Conservation (phyloP, 2,797 vertebrate species). For the Girardinus metallicus region DNA sequence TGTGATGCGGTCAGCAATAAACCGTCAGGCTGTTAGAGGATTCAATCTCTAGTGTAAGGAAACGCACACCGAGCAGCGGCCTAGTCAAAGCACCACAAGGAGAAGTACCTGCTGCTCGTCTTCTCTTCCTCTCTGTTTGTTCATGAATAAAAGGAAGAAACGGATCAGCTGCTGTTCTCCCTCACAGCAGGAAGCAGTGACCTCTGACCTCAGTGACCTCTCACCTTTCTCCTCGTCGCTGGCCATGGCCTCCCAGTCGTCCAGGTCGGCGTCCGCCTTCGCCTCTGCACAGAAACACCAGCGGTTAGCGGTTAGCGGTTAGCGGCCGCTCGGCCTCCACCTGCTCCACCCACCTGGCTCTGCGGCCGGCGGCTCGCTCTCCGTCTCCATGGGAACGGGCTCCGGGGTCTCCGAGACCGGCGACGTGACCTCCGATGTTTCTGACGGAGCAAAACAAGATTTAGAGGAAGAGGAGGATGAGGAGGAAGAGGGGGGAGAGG, state of each 20-base stretch:
- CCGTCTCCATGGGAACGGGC: constrained; percentile 55
- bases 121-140: constrained; percentile 18
- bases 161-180: background rate
- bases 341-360: constrained; percentile 62
- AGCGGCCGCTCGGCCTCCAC: too few relatives aligned
- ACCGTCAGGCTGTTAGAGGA: background rate
- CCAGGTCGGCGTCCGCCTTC: constrained; percentile 63
- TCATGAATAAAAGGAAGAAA: constrained; percentile 14
- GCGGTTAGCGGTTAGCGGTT: background rate
- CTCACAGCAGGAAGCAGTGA: background rate
- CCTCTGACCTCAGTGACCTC: constrained; percentile 47
- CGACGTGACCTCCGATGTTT: constrained; percentile 71
- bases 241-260: constrained; percentile 78
- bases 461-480: background rate
- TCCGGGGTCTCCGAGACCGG: constrained; percentile 67
- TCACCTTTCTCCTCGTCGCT: constrained; percentile 77
- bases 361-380: constrained; percentile 30
- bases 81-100: too few relatives aligned
- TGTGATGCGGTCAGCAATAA: too few relatives aligned
- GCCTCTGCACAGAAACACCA: constrained; percentile 39
- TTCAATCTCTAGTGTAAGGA: too few relatives aligned
- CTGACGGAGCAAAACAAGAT: constrained; percentile 24
- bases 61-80: too few relatives aligned
- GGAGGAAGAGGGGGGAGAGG: background rate
- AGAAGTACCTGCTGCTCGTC: constrained; percentile 28